Percentiles rank a stretch among this genome's conserved stretches.
These are phyloP conservation scores for Himantopus leucocephalus DNA, from an alignment of 2,113 vertebrate genomes.

Conservation along the genomic window DNA sequence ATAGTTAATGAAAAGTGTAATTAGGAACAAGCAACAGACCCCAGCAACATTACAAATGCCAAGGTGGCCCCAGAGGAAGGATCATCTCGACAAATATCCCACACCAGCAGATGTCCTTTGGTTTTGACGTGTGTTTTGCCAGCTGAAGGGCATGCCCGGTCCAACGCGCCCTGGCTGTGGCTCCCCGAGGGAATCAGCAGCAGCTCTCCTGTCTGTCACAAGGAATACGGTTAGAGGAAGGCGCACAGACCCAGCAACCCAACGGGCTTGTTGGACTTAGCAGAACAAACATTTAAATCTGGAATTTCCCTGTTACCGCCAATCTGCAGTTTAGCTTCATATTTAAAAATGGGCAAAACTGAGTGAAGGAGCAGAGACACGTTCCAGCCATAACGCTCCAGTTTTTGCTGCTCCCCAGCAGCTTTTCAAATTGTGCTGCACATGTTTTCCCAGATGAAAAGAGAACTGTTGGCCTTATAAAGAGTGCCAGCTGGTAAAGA, in stretches of 20 bases:
- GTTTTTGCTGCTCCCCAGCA: not conserved
- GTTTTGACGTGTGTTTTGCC: not conserved
- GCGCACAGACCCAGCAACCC: not conserved
- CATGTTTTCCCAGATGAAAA: constrained; percentile 21
- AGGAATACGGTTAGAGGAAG: not conserved
- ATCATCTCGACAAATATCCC: not conserved
- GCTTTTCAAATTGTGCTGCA: not conserved
- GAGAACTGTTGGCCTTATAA: not conserved
- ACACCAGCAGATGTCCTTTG: not conserved
- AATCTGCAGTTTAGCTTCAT: not conserved
- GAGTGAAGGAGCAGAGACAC: not conserved
- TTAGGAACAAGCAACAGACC: not conserved
- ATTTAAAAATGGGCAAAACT: not conserved
- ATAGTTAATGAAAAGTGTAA: not conserved
- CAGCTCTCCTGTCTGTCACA: not conserved
- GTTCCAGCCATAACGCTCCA: not conserved
- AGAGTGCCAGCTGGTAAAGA: constrained; percentile 24
- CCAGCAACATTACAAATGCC: not conserved
- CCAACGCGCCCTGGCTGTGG: too few relatives aligned
- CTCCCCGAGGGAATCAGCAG: not conserved
- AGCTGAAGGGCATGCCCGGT: not conserved
- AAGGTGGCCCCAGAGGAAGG: not conserved
- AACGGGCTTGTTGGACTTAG: not conserved
- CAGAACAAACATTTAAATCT: not conserved
- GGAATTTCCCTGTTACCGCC: not conserved